Evolutionary conservation across 2,113 vertebrate genomes (phyloP).

Genomic region (Nannobrachium achirus): DNA sequence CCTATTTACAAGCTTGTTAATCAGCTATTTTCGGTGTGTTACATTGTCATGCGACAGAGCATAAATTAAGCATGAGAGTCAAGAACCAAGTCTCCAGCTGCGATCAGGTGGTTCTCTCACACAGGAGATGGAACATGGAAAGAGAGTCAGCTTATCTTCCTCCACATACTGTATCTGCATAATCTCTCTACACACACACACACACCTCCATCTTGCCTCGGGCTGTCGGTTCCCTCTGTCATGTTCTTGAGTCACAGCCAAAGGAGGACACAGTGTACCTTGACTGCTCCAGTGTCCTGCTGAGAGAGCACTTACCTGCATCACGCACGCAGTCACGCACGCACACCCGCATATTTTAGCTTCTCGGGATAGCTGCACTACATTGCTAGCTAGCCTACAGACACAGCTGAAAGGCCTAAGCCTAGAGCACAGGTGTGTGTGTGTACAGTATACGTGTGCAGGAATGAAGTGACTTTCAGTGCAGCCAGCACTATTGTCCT

Average conservation of each 20-base stretch:
- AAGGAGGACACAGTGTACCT: slow-evolving; percentile 34
- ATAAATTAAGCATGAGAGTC: too few species aligned
- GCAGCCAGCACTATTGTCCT: too few species aligned
- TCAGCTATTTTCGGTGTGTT: too few species aligned
- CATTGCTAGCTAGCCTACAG: not conserved
- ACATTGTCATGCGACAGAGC: too few species aligned
- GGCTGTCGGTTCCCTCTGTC: slow-evolving; percentile 24
- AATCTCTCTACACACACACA: not conserved
- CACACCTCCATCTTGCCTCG: slow-evolving; percentile 8
- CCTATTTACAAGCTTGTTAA: too few species aligned
- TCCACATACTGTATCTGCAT: not conserved
- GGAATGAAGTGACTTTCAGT: too few species aligned
- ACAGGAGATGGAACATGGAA: not conserved
- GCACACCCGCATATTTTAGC: not conserved
- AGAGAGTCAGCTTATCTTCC: not conserved
- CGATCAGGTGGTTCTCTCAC: not conserved
- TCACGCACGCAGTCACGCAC: not conserved
- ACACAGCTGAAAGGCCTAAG: not conserved
- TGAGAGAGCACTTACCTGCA: not conserved
- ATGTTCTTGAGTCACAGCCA: slow-evolving; percentile 51
- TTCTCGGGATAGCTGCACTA: slow-evolving; percentile 20
- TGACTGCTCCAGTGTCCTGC: not conserved
- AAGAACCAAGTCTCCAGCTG: too few species aligned
- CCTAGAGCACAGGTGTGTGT: not conserved
- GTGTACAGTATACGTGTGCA: too few species aligned